A percentile compares a stretch with the other conserved stretches of the same genome.
Conservation (phyloP, 2,797 vertebrate genomes). For the Squalus acanthias region DNA sequence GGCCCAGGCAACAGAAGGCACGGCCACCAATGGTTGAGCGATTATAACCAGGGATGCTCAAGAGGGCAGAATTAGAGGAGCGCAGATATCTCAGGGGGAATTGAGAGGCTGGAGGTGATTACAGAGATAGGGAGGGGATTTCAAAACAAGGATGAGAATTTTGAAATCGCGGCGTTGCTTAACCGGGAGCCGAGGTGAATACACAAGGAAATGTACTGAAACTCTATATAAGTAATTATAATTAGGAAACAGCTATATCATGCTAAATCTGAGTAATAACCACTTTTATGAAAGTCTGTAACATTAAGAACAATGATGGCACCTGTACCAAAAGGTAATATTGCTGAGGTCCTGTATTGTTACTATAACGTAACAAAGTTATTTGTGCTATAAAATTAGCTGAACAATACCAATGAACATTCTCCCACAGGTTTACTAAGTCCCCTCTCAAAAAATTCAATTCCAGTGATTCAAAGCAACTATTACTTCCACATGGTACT, state of each 20-base stretch:
- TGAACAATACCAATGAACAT: neutral
- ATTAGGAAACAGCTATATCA: neutral
- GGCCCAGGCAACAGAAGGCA: no score
- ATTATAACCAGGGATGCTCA: no score
- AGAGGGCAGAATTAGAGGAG: no score
- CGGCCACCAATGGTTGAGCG: no score
- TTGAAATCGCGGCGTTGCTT: no score
- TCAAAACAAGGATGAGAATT: no score
- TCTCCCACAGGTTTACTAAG: neutral
- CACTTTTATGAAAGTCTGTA: neutral
- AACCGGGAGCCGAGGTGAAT: neutral
- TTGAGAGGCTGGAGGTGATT: no score
- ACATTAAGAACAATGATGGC: neutral
- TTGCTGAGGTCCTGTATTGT: neutral
- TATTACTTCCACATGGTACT: neutral
- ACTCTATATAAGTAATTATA: neutral
- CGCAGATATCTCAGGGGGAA: no score
- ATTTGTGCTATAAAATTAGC: neutral
- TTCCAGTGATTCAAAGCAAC: neutral
- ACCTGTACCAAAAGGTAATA: neutral
- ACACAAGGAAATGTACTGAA: neutral
- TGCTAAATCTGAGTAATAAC: neutral
- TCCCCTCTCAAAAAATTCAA: neutral
- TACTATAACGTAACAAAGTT: neutral
- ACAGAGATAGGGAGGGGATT: no score